Evolutionary conservation across 2,888 invertebrate genomes (phyloP), one percentile per base, ranked within the genome.

Genomic region (Sinotaia quadrata): DNA sequence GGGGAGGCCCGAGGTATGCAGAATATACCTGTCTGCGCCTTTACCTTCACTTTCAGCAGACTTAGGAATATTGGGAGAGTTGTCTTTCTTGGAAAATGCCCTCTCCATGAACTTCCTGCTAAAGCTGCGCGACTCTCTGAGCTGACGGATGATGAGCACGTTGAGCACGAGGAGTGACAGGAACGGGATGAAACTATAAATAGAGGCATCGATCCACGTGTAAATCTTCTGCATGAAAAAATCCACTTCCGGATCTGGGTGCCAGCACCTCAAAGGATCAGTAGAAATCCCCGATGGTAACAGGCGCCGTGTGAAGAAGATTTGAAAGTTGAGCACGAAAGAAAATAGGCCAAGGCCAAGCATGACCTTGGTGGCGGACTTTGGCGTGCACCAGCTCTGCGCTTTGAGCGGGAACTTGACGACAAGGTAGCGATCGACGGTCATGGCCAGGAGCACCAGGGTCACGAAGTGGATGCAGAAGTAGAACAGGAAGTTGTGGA

Each of bases 171-270:
- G 69, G 15, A 71, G 67, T 12, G 61, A 44, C 8, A 58, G 49
- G 21, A 69, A 36, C 7, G 74, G 74, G 18, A 71, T 63, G 66
- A 74, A 74, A 47, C 71, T 71, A 44, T 74, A 74, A 31, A 74
- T 52, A 15, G 69, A 54, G n/a, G 70, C 66, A n/a, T 74, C 74
- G 21, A 74, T 71, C 74, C 71, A 74, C 0, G 74, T 63, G 65
- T 63, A 74, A 33, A 71, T 31, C 49, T 68, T 62, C 44, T 18
- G 41, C 51, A 71, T 41, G 58, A 69, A 71, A 57, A 36, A 63
- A 41, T 54, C 54, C 41, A 47, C 57, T 24, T 67, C 63, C 8
- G 44, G 41, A 4, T 60, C 58, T 4, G 68, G 61, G 3, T 65
- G 29, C 27, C 52, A 54, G 21, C 63, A 54, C 33, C 60, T 69